Percentiles rank a stretch among this genome's conserved stretches.
phyloP scores from a whole-genome alignment of 2,113 vertebrate species.

The Varanus komodoensis region DNA sequence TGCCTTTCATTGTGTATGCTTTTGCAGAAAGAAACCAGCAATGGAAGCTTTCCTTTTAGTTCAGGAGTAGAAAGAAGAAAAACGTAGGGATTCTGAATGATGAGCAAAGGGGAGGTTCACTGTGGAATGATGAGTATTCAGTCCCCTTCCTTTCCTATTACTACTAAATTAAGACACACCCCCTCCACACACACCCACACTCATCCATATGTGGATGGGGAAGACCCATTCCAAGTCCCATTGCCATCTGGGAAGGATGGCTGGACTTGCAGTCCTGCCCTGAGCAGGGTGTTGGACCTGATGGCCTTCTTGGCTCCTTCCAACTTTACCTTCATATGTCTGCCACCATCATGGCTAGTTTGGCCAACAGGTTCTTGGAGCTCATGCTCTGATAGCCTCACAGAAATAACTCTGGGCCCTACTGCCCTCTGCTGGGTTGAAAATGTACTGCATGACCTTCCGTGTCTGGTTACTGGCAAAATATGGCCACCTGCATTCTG shows the following conservation, averaged over 20 bases:
- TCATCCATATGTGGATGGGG: neutral
- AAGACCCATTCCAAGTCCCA: neutral
- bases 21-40: neutral
- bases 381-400: neutral
- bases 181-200: neutral
- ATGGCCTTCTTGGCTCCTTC: too few species aligned
- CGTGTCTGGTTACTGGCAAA: neutral
- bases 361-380: neutral
- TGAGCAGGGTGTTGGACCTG: too few species aligned
- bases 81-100: neutral
- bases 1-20: neutral
- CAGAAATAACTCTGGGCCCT: neutral
- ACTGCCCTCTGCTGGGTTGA: slow-evolving; percentile 8
- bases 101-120: neutral
- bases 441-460: neutral
- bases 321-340: neutral
- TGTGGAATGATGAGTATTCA: neutral
- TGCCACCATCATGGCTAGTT: neutral
- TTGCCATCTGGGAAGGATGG: neutral
- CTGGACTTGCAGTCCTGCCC: too few species aligned
- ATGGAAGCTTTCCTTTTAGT: neutral
- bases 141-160: neutral
- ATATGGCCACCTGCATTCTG: neutral
- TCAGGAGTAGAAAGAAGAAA: neutral
- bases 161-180: neutral